These are phyloP conservation scores for Calonectris borealis DNA, from an alignment of 2,113 vertebrate genomes.

Conservation along the genomic window DNA sequence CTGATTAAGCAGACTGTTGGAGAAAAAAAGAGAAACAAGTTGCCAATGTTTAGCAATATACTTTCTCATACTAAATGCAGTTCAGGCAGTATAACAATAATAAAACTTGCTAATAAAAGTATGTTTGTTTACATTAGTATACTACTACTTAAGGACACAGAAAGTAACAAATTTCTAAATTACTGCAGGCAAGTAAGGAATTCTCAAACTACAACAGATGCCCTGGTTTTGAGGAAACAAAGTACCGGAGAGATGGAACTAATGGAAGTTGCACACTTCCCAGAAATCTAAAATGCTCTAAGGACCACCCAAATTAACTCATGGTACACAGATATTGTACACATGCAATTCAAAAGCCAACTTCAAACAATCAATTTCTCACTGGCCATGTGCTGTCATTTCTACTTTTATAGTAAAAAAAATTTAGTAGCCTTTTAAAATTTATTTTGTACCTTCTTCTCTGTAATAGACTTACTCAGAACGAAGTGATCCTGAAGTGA, in stretches of 20 bases:
- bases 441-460: background rate
- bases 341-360: background rate
- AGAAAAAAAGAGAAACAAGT: background rate
- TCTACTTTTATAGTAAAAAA: background rate
- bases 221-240: background rate
- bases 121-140: background rate
- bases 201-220: background rate
- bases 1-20: background rate
- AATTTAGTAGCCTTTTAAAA: background rate
- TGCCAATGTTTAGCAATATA: background rate
- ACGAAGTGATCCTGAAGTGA: background rate
- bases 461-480: background rate
- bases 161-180: background rate
- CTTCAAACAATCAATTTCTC: background rate
- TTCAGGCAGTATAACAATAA: background rate
- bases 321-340: background rate
- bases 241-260: background rate
- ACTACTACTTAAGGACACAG: background rate
- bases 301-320: background rate
- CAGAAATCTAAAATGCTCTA: background rate
- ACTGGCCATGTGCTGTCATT: background rate
- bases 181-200: background rate
- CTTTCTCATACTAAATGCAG: background rate
- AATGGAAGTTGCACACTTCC: background rate
- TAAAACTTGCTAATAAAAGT: background rate